phyloP scores from a whole-genome alignment of 2,797 vertebrate genomes.

The Ctenopoma kingsleyae region DNA sequence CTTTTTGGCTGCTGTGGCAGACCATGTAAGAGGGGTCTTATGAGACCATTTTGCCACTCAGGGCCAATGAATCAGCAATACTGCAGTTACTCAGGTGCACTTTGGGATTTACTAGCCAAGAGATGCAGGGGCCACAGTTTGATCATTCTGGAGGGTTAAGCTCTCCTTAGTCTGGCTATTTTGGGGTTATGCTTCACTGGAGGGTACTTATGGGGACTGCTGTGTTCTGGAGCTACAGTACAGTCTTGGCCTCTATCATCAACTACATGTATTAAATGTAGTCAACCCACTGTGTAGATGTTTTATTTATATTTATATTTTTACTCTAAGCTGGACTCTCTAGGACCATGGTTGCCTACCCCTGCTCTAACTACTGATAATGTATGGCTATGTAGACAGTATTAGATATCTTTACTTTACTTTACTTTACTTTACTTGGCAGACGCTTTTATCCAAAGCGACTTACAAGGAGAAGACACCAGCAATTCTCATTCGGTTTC shows the following conservation, averaged over 20 bases:
- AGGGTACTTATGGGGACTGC: background rate
- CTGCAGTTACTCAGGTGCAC: conserved; percentile 17
- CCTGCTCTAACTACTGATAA: background rate
- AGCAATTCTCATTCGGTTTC: too few relatives aligned
- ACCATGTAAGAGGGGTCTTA: conserved; percentile 6
- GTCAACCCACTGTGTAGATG: background rate
- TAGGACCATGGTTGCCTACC: too few relatives aligned
- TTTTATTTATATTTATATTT: conserved; percentile 4
- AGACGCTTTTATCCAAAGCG: too few relatives aligned
- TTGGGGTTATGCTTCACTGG: conserved; percentile 18
- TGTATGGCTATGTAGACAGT: background rate
- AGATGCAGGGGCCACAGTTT: conserved; percentile 22
- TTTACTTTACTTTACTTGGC: too few relatives aligned
- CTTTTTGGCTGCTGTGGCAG: conserved; percentile 8
- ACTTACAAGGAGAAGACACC: too few relatives aligned
- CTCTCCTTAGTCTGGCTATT: conserved; percentile 12
- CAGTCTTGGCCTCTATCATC: background rate
- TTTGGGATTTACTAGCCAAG: conserved; percentile 44
- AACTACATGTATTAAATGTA: background rate
- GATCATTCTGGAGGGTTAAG: conserved; percentile 13
- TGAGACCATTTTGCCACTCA: conserved; percentile 32
- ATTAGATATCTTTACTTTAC: too few relatives aligned
- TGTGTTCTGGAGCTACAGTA: conserved; percentile 2
- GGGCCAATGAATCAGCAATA: conserved; percentile 8
- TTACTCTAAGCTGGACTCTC: background rate